phyloP scores from a whole-genome alignment of 2,888 invertebrate species.

The Drosophila gaucha region DNA sequence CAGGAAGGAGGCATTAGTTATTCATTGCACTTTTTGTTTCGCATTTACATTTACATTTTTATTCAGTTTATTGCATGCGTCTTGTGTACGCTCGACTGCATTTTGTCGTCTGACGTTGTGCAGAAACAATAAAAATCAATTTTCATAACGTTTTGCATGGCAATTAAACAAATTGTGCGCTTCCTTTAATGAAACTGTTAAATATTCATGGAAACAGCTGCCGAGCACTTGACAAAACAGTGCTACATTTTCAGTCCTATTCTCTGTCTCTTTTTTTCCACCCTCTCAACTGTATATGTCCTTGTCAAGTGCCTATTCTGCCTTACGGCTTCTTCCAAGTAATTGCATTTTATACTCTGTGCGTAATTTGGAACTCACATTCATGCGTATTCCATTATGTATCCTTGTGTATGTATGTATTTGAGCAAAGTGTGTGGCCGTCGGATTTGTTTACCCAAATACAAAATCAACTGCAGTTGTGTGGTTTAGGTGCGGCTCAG shows the following conservation, averaged over 20 bases:
- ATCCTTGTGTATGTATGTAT: not conserved
- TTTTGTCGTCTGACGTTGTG: slow-evolving; percentile 24
- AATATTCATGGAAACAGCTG: slow-evolving; percentile 50
- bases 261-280: not conserved
- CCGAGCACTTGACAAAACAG: slow-evolving; percentile 23
- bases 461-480: slow-evolving; percentile 18
- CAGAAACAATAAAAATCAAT: slow-evolving; percentile 47
- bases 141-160: slow-evolving; percentile 38
- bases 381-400: slow-evolving; percentile 35
- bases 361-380: slow-evolving; percentile 25
- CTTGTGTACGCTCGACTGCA: slow-evolving; percentile 34
- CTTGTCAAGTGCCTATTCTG: slow-evolving; percentile 58
- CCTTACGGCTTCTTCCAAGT: slow-evolving; percentile 45
- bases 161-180: slow-evolving; percentile 62
- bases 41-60: slow-evolving; percentile 33
- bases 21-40: slow-evolving; percentile 37
- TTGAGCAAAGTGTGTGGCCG: slow-evolving; percentile 15
- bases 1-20: slow-evolving; percentile 44
- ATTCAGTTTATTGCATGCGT: slow-evolving; percentile 41
- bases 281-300: slow-evolving; percentile 33
- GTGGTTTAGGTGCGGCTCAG: slow-evolving; percentile 7
- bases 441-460: slow-evolving; percentile 12
- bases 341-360: slow-evolving; percentile 42
- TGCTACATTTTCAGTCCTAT: slow-evolving; percentile 23
- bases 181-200: slow-evolving; percentile 57